phyloP scores from a whole-genome alignment of 1,140 invertebrate genomes.

The Calliphora vicina region DNA sequence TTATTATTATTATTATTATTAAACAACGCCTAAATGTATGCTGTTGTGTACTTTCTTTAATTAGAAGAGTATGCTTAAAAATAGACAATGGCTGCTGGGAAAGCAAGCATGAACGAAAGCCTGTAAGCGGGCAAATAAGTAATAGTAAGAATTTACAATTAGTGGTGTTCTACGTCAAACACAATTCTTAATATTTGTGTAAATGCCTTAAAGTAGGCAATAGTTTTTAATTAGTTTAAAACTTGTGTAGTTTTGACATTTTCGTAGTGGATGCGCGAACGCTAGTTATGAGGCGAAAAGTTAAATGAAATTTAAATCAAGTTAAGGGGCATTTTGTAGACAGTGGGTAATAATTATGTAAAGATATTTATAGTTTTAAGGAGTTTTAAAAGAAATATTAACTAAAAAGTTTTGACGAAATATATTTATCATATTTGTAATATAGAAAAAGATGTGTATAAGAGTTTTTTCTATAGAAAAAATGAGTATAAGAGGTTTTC shows the following conservation, averaged over 20 bases:
- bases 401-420: too few relatives aligned
- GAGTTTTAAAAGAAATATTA: too few relatives aligned
- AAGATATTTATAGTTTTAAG: too few relatives aligned
- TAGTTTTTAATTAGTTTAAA: background rate
- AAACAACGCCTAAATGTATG: background rate
- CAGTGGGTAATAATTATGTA: too few relatives aligned
- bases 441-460: too few relatives aligned
- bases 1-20: background rate
- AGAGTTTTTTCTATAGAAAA: too few relatives aligned
- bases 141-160: background rate
- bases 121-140: background rate
- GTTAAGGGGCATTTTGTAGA: too few relatives aligned
- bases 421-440: too few relatives aligned
- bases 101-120: background rate
- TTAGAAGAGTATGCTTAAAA: background rate
- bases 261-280: background rate
- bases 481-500: too few relatives aligned
- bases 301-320: too few relatives aligned
- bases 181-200: background rate
- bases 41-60: background rate
- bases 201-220: background rate
- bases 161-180: background rate
- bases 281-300: too few relatives aligned
- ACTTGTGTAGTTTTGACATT: constrained; percentile 1
- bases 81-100: background rate